Evolutionary conservation across 23 tunicate species (phyloP).

Genomic region (Diplosoma virens): DNA sequence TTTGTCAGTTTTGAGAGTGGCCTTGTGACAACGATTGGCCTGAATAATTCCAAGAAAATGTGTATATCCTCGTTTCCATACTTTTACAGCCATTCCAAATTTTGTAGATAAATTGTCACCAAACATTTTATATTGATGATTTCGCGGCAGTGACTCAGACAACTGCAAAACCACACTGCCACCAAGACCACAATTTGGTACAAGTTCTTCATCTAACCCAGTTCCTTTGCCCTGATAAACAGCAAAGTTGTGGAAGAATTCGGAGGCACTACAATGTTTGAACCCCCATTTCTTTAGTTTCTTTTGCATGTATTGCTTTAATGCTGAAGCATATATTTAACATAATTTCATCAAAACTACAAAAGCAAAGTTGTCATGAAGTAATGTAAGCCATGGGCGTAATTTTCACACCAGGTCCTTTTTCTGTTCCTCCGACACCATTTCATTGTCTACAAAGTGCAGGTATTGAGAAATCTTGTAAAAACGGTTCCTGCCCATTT

Average conservation of each 20-base stretch:
- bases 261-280: background rate
- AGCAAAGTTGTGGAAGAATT: background rate
- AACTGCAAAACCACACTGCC: background rate
- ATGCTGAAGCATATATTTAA: no score
- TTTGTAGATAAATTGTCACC: conserved; percentile 2
- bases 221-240: background rate
- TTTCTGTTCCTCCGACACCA: background rate
- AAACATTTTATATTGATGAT: background rate
- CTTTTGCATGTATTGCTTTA: background rate
- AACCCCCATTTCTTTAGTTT: background rate
- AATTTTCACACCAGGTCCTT: background rate
- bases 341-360: background rate
- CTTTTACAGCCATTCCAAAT: conserved; percentile 1
- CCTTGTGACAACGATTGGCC: background rate
- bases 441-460: background rate
- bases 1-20: conserved; percentile 2
- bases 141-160: background rate
- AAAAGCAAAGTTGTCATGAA: background rate
- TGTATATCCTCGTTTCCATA: background rate
- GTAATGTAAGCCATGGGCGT: background rate
- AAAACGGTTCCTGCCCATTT: background rate
- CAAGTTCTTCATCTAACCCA: background rate
- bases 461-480: background rate
- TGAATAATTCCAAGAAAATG: background rate
- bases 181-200: background rate